These are phyloP conservation scores for Thripadectes ignobilis DNA, from an alignment of 2,797 vertebrate genomes.

Conservation along the genomic window DNA sequence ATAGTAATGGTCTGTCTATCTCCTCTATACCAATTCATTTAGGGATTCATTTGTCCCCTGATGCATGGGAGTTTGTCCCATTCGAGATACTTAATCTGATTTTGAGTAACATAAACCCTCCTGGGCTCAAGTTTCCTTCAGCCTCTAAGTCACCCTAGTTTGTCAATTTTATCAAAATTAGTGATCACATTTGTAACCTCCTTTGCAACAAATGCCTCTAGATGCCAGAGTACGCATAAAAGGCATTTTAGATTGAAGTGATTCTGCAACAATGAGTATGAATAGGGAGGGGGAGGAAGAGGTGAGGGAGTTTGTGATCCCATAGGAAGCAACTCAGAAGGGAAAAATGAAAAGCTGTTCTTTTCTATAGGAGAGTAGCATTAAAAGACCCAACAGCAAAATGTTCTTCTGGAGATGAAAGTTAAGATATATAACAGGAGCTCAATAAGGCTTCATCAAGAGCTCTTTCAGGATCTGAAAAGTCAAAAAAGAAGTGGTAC, in stretches of 20 bases:
- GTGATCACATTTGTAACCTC: background rate
- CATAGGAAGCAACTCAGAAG: constrained; percentile 6
- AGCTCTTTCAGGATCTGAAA: background rate
- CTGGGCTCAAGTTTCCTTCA: background rate
- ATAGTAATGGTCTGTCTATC: background rate
- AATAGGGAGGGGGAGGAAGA: background rate
- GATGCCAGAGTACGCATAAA: background rate
- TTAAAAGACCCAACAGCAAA: constrained; percentile 13
- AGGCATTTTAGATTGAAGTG: constrained; percentile 23
- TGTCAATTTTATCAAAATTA: constrained; percentile 44
- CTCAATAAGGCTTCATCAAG: background rate
- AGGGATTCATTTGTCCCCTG: background rate
- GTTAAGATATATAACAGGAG: background rate
- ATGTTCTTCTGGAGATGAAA: background rate
- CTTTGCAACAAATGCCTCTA: background rate
- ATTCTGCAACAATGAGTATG: background rate
- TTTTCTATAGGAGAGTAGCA: background rate
- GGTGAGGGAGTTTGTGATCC: background rate
- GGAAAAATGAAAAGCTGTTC: background rate
- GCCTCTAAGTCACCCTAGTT: background rate
- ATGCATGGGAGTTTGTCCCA: background rate
- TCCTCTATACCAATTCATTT: constrained; percentile 13
- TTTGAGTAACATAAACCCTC: background rate
- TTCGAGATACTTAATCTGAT: constrained; percentile 24
- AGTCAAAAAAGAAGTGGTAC: background rate